Base-by-base conservation (phyloP, 2,888 invertebrate species). In the Chloromyia formosa region DNA sequence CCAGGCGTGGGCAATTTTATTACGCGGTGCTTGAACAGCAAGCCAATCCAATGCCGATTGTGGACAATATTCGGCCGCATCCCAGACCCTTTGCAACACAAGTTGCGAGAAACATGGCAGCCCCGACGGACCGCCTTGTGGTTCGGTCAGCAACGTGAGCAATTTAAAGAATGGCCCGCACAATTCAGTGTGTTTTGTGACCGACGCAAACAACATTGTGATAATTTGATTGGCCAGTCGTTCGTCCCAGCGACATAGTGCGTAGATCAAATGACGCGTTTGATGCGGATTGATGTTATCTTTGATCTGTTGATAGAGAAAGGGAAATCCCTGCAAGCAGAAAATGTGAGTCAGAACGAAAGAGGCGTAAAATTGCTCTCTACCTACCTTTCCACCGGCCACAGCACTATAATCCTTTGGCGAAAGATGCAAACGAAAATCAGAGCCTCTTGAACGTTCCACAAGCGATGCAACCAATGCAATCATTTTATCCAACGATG, bases 401-500 rank as follows among this genome's bases (percentile, higher is more conserved):
- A 96, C 89, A 1, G 95, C 93, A 81, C 90, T 90, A 72, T 93
- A 92, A 83, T 96, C 96, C 73, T 91, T 90, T 35, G 92, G 89
- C 12, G 91, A 90, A 35, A 97, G 86, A 66, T 92, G 90, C 23
- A 97, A 87, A 77, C 91, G 89, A 72, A 89, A 92, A 82, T 91
- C 91, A 5, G 92, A 87, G 78, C 93, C 94, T 1, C 96, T 87
- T 53, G 96, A 95, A 78, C 94, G 91, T 84, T 97, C 97, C 49
- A 96, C 95, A 16, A 97, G 87, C 1, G 93, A 91, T 0, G 95
- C 94, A 40, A 96, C 93, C 12, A 97, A 86, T 12, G 95, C 94
- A 78, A 97, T 94, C 97, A 97, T 97, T 87, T 97, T 97, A 85
- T 97, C 97, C 14, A 97, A 86, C 0, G 96, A 96, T 0, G 94